These are phyloP conservation scores for Neodiprion virginianus DNA, from an alignment of 1,140 invertebrate genomes.

Conservation along the genomic window DNA sequence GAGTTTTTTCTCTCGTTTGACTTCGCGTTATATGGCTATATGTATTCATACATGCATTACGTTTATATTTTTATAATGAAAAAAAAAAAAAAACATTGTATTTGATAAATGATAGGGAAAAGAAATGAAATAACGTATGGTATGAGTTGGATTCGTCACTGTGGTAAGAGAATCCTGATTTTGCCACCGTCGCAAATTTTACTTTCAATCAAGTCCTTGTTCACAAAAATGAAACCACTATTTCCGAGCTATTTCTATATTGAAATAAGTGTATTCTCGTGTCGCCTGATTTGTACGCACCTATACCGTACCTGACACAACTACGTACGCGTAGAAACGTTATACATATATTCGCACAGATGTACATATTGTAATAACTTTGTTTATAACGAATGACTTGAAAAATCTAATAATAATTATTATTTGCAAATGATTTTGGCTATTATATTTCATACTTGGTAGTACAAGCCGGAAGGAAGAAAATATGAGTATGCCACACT, in stretches of 20 bases:
- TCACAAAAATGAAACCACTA: neutral
- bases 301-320: neutral
- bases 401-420: neutral
- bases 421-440: neutral
- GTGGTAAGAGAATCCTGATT: neutral
- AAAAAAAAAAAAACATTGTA: neutral
- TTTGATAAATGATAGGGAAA: neutral
- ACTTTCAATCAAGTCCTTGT: neutral
- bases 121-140: neutral
- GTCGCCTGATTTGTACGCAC: neutral
- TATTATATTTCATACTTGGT: neutral
- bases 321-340: neutral
- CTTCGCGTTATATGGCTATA: neutral
- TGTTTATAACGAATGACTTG: neutral
- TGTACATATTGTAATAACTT: neutral
- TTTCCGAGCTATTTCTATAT: neutral
- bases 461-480: neutral
- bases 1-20: neutral
- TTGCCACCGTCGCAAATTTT: neutral
- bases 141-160: no score
- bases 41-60: neutral
- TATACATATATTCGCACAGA: conserved; percentile 5
- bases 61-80: conserved; percentile 5
- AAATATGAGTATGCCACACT: neutral
- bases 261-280: neutral